Base-by-base conservation (phyloP, 2,797 vertebrate genomes). In the Petrocephalus schoutedeni region DNA sequence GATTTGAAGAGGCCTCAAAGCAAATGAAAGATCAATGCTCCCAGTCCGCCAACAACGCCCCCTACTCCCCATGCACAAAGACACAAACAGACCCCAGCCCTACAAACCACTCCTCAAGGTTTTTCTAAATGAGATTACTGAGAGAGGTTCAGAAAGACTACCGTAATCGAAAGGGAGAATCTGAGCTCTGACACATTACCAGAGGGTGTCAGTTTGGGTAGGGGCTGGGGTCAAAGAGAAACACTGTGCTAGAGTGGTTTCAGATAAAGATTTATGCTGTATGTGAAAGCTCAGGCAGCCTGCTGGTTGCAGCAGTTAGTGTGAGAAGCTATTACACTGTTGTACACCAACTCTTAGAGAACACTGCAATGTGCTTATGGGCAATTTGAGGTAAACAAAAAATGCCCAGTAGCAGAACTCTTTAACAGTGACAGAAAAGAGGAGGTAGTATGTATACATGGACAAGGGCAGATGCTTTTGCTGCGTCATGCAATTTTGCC, bases 21-120 rank as follows among this genome's bases (percentile, higher is more conserved):
- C 93, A 95, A 94, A 95, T 94, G 94, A 95, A 95, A 95, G 94
- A 96, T 96, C 94, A 94, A 95, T 95, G 94, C 94, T 91, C 92
- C 88, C 87, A 89, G 92, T 92, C 93, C 92, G 91, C 90, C 92
- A 91, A 92, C 56, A 88, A 92, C 90, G 80, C 85, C 83, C 84
- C 36, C 59, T 71, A 82, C 21, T 56, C 41, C 58, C 85, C 61
- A 19, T 56, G 36, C 84, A 51, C 84, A 28, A 36, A 23, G n/a
- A 12, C 32, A 53, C 53, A 41, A 10, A 32, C 61, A 32, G 28
- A 67, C 61, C 4, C 57, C 45, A 23, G 32, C 36, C 32, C 12
- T 9, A 91, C 90, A 91, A 90, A 91, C 92, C 90, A 91, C 89
- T 85, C 87, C 87, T 91, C 90, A 86, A 87, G 88, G 85, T 10